Base-by-base conservation (phyloP, 2,113 vertebrate genomes). In the Cephalopterus ornatus region DNA sequence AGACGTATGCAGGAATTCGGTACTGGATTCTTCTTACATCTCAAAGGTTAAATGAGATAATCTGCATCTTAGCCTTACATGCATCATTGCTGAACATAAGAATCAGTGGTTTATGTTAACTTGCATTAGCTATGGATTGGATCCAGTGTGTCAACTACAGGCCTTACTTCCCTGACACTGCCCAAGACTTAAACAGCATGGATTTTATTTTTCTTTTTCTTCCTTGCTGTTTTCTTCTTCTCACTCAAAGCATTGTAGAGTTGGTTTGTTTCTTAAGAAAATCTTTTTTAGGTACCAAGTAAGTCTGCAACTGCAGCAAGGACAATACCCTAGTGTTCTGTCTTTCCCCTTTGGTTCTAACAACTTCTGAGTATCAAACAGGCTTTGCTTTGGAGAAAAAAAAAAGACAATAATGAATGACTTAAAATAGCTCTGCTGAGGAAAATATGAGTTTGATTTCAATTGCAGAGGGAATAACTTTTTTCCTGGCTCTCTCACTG, bases 381-480 rank as follows among this genome's bases (percentile, higher is more conserved):
- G 75, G 56, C 85, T 97, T 91, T 77, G 77, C 89, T 97, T 96
- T 87, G 81, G 97, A 96, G 94, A 92, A 85, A 55, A 94, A 94
- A 41, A 72, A 96, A 95, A 96, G 32, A 56, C 95, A 91, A 97
- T 97, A 97, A 98, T 89, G 93, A 96, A 96, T 85, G 91, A 97
- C 91, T 97, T 97, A 95, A 98, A 97, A 98, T 97, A 98, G 76
- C 88, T 95, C 93, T 79, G 84, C 88, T 30, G 81, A 83, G 95
- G 94, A 96, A 97, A 97, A 96, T 58, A 88, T 32, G 95, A 94
- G 94, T 92, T 96, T 96, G 80, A 96, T 97, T 97, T 97, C 95
- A 97, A 56, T 85, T 93, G 87, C 78, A 95, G 85, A 91, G 92
- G 78, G 89, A 97, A 84, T 15, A 44, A 77, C 62, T 92, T 91